These are phyloP conservation scores for Azorinus chamasolen DNA, from an alignment of 2,888 invertebrate genomes.

Conservation along the genomic window DNA sequence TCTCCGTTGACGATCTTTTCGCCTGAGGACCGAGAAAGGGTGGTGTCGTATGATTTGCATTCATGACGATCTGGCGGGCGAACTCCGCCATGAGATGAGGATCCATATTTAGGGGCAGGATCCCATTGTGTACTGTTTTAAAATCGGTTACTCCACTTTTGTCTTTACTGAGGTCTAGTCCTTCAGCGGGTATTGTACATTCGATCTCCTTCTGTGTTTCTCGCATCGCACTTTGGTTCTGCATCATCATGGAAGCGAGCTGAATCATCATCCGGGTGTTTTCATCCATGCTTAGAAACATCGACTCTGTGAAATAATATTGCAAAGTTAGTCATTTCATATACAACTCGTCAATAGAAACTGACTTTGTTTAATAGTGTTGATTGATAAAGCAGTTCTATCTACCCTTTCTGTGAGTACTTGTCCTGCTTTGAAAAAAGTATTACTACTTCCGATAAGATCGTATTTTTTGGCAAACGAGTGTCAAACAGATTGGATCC, in stretches of 20 bases:
- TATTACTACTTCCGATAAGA: too few relatives aligned
- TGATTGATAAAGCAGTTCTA: neutral
- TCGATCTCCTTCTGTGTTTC: slow-evolving; percentile 41
- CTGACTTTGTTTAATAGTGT: neutral
- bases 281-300: slow-evolving; percentile 46
- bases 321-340: neutral
- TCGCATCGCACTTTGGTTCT: slow-evolving; percentile 51
- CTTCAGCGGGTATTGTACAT: neutral
- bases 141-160: neutral
- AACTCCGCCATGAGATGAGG: slow-evolving; percentile 59
- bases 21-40: neutral
- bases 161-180: neutral
- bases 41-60: slow-evolving; percentile 18
- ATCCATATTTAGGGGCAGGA: slow-evolving; percentile 42
- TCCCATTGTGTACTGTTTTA: neutral
- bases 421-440: too few relatives aligned
- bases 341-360: neutral
- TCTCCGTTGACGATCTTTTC: slow-evolving; percentile 32
- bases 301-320: neutral
- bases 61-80: slow-evolving; percentile 59
- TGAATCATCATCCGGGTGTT: slow-evolving; percentile 66
- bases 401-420: too few relatives aligned
- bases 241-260: slow-evolving; percentile 64
- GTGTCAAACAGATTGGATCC: too few relatives aligned
- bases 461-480: too few relatives aligned